Percentiles rank a stretch among this genome's conserved stretches.
Evolutionary conservation across 2,888 invertebrate species (phyloP).

Genomic region (Pollenia amentaria): DNA sequence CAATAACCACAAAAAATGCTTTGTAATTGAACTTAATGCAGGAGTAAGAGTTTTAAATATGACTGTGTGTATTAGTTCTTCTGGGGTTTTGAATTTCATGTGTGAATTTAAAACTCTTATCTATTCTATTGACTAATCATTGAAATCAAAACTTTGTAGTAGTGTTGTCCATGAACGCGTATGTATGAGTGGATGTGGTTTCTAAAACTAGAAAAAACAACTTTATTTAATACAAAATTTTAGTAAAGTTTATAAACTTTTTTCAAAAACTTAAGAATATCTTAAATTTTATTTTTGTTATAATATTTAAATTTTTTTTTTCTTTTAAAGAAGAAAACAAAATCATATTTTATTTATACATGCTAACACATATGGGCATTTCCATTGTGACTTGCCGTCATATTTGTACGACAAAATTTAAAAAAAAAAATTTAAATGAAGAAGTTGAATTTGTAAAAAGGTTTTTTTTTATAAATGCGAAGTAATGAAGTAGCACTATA

Average conservation of each 20-base stretch:
- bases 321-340: conserved; percentile 7
- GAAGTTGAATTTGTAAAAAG: too few relatives aligned
- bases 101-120: conserved; percentile 20
- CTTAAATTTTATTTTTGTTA: background rate
- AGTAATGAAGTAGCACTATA: too few relatives aligned
- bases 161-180: too few relatives aligned
- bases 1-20: conserved; percentile 65
- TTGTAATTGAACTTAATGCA: conserved; percentile 49
- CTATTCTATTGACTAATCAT: conserved; percentile 48
- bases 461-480: too few relatives aligned
- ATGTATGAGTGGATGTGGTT: background rate
- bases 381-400: too few relatives aligned
- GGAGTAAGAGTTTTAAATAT: background rate
- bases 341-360: conserved; percentile 15
- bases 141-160: conserved; percentile 23
- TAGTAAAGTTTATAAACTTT: conserved; percentile 12
- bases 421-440: too few relatives aligned
- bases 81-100: background rate
- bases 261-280: background rate
- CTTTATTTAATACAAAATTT: conserved; percentile 30
- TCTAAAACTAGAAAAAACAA: background rate
- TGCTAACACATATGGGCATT: too few relatives aligned
- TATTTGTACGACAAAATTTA: too few relatives aligned
- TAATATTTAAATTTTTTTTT: background rate
- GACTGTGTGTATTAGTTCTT: background rate